A percentile compares a stretch with the other conserved stretches of the same genome.
These are phyloP conservation scores for Poeciliopsis presidionis DNA, from an alignment of 2,797 vertebrate genomes.

Conservation along the genomic window DNA sequence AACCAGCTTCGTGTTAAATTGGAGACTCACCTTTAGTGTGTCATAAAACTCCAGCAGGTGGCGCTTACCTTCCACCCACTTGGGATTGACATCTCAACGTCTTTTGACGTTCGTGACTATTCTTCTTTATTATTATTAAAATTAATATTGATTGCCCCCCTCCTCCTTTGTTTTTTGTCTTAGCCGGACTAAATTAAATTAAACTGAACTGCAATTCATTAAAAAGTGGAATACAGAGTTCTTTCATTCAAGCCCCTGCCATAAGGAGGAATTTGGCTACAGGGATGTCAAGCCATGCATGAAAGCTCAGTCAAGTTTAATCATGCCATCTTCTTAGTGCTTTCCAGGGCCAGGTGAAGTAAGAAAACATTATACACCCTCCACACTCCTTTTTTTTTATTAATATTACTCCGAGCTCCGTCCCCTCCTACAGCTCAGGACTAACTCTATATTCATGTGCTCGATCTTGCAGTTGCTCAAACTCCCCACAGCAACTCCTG, in stretches of 20 bases:
- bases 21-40: background rate
- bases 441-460: constrained; percentile 88
- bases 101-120: background rate
- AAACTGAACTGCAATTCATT: background rate
- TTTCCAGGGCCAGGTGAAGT: constrained; percentile 46
- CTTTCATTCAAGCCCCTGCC: background rate
- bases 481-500: constrained; percentile 77
- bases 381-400: constrained; percentile 12
- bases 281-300: constrained; percentile 26
- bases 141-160: background rate
- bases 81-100: background rate
- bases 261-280: background rate
- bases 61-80: constrained; percentile 16
- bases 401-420: constrained; percentile 43
- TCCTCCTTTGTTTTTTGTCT: too few species aligned
- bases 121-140: background rate
- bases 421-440: constrained; percentile 83
- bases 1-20: background rate
- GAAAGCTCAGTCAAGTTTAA: constrained; percentile 56
- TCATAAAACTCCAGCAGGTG: constrained; percentile 49
- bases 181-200: background rate
- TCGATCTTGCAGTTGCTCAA: constrained; percentile 74
- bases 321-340: constrained; percentile 32
- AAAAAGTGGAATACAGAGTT: background rate
- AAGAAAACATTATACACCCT: constrained; percentile 31